phyloP scores from a whole-genome alignment of 2,797 vertebrate species.

The Typhlichthys subterraneus region DNA sequence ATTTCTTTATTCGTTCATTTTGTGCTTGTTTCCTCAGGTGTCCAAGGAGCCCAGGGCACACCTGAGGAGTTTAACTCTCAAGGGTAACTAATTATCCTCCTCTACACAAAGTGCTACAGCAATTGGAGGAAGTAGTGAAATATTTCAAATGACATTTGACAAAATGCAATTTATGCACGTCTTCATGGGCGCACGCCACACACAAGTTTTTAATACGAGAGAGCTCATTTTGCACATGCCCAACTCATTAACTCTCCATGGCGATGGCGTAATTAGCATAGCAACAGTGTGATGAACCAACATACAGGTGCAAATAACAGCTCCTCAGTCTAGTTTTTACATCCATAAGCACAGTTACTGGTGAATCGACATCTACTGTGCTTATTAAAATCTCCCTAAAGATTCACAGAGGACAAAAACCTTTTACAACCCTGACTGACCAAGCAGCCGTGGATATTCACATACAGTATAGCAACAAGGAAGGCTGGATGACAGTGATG shows the following conservation, averaged over 20 bases:
- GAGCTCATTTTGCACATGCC: conserved; percentile 12
- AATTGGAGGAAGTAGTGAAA: conserved; percentile 5
- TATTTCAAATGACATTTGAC: conserved; percentile 26
- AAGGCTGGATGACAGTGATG: conserved; percentile 57
- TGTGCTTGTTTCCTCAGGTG: conserved; percentile 35
- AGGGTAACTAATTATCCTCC: conserved; percentile 38
- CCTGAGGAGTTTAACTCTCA: conserved; percentile 39
- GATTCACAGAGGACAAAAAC: conserved; percentile 15
- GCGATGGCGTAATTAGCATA: not conserved
- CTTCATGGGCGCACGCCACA: not conserved
- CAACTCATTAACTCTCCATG: not conserved
- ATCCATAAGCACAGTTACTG: conserved; percentile 15
- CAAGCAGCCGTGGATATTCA: conserved; percentile 38
- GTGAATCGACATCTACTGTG: conserved; percentile 10
- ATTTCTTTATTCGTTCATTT: conserved; percentile 39
- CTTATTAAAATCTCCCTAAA: conserved; percentile 15
- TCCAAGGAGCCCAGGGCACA: conserved; percentile 34
- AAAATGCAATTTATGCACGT: not conserved
- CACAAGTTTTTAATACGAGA: not conserved
- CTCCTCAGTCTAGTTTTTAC: conserved; percentile 29
- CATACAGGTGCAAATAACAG: conserved; percentile 10
- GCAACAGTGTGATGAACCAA: not conserved
- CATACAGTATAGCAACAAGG: conserved; percentile 18
- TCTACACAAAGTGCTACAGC: conserved; percentile 19
- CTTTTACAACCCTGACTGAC: conserved; percentile 7